phyloP scores from a whole-genome alignment of 2,113 vertebrate species.

The Scalopus aquaticus region DNA sequence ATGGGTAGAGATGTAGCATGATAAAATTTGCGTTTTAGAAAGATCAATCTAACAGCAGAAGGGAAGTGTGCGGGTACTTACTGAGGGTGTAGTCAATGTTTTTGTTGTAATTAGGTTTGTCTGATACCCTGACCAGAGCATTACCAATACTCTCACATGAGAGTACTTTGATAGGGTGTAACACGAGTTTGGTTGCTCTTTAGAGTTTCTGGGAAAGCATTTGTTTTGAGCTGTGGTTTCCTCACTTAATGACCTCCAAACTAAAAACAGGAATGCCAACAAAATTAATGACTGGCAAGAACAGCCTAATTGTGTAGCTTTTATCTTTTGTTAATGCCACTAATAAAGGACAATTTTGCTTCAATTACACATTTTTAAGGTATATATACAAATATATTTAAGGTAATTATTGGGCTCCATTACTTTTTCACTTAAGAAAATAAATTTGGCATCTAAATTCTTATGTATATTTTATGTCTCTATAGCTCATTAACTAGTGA shows the following conservation, averaged over 20 bases:
- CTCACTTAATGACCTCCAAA: not conserved
- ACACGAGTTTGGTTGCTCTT: not conserved
- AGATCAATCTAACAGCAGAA: not conserved
- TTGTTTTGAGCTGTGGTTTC: not conserved
- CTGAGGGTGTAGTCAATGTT: not conserved
- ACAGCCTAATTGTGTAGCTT: not conserved
- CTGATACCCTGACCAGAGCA: not conserved
- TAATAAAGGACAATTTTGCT: not conserved
- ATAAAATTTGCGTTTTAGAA: not conserved
- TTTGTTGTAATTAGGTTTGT: not conserved
- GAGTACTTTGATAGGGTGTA: not conserved
- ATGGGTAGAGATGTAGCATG: not conserved
- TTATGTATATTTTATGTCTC: not conserved
- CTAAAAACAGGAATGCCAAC: not conserved
- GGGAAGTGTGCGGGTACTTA: not conserved
- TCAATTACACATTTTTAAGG: not conserved
- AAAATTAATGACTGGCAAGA: conserved; percentile 28
- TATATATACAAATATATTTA: not conserved
- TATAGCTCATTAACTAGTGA: too few species aligned
- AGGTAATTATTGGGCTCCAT: not conserved
- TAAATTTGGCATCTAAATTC: not conserved
- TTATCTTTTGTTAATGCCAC: not conserved
- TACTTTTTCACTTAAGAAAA: not conserved
- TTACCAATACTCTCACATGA: not conserved
- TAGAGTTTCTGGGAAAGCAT: not conserved